phyloP scores from a whole-genome alignment of 2,797 vertebrate species.

The Vespertilio murinus region DNA sequence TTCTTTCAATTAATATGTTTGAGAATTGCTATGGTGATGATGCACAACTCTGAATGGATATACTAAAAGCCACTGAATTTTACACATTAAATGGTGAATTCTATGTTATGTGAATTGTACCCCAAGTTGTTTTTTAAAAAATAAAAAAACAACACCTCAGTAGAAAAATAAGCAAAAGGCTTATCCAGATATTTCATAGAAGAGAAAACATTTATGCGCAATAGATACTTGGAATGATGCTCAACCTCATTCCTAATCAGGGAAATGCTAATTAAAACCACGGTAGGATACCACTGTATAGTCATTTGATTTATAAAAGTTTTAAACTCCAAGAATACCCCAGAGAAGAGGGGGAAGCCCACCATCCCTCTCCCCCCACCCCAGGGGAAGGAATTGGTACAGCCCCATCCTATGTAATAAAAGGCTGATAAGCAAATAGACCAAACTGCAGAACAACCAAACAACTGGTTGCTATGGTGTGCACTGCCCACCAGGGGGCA shows the following conservation, averaged over 20 bases:
- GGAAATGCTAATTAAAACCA: not conserved
- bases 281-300: not conserved
- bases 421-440: too few species aligned
- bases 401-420: too few species aligned
- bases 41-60: not conserved
- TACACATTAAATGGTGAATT: not conserved
- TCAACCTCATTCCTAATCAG: not conserved
- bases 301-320: not conserved
- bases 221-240: too few species aligned
- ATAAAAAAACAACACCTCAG: not conserved
- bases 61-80: not conserved
- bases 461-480: too few species aligned
- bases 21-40: not conserved
- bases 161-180: constrained; percentile 21
- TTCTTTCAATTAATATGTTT: not conserved
- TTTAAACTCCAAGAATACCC: not conserved
- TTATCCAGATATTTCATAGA: not conserved
- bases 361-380: too few species aligned
- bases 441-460: too few species aligned
- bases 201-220: not conserved
- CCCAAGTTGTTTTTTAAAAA: not conserved
- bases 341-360: not conserved
- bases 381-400: not conserved
- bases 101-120: not conserved
- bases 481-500: too few species aligned